Evolutionary conservation across 2,113 vertebrate genomes (phyloP).

Genomic region (Probosciger aterrimus): DNA sequence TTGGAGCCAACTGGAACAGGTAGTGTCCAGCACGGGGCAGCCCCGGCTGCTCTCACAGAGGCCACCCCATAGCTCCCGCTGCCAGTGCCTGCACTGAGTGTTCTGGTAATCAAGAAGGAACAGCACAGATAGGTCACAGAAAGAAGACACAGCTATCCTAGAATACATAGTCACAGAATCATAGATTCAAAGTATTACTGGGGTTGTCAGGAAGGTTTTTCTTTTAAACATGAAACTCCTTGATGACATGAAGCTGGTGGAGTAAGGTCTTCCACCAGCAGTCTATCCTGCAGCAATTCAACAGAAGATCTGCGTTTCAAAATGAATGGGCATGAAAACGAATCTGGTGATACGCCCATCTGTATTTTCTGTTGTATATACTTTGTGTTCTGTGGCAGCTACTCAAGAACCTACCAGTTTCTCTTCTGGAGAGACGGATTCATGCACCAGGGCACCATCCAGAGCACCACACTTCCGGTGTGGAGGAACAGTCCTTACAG

Average conservation of each 20-base stretch:
- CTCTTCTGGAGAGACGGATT: neutral
- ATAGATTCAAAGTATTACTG: neutral
- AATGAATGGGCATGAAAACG: neutral
- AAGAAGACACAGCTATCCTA: neutral
- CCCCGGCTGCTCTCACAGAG: neutral
- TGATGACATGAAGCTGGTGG: neutral
- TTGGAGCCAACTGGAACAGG: accelerated
- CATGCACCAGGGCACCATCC: neutral
- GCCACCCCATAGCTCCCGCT: accelerated
- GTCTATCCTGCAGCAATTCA: neutral
- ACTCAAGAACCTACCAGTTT: neutral
- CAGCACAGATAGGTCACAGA: neutral
- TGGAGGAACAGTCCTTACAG: neutral
- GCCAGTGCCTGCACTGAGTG: no score
- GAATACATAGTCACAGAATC: neutral
- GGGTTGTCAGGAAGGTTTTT: neutral
- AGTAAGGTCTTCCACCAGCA: neutral
- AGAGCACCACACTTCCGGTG: neutral
- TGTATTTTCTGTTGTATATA: neutral
- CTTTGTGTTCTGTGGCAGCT: neutral
- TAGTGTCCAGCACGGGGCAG: accelerated
- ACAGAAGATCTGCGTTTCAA: neutral
- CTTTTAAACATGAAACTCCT: neutral
- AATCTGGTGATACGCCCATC: neutral
- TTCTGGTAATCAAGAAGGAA: neutral